Evolutionary conservation across 2,888 invertebrate genomes (phyloP).

Genomic region (Plagodis pulveraria): DNA sequence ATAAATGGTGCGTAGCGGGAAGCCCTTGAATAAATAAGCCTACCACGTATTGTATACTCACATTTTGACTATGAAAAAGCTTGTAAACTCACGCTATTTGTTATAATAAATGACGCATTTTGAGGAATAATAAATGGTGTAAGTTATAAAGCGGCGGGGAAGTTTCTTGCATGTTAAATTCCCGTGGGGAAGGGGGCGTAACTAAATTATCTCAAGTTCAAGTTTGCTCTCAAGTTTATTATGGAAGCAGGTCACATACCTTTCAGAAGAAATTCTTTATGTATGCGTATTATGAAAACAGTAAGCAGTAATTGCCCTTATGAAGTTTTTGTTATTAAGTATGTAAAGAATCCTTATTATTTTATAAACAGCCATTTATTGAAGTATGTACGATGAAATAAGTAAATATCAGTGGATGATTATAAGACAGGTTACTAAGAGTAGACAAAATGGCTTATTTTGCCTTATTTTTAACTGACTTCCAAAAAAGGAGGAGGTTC

Average conservation of each 20-base stretch:
- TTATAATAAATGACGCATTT: conserved; percentile 24
- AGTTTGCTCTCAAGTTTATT: conserved; percentile 21
- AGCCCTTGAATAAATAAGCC: conserved; percentile 13
- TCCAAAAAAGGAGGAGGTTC: no score
- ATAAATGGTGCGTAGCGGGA: neutral
- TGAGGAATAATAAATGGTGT: conserved; percentile 29
- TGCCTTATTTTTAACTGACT: no score
- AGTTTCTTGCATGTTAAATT: conserved; percentile 22
- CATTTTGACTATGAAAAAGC: conserved; percentile 14
- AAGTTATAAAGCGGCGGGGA: conserved; percentile 19
- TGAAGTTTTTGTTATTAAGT: no score
- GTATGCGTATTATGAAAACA: no score
- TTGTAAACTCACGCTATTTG: conserved; percentile 13
- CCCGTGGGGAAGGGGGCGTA: conserved; percentile 15
- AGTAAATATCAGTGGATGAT: no score
- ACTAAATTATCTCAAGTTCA: conserved; percentile 23
- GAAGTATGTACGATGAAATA: no score
- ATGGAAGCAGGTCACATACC: conserved; percentile 15
- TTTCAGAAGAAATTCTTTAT: no score
- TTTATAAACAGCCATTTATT: no score
- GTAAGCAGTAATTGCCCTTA: no score
- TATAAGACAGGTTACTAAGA: no score
- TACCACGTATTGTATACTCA: conserved; percentile 7
- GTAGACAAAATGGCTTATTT: no score
- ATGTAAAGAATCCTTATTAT: no score